Evolutionary conservation across 1,140 invertebrate species (phyloP), one percentile per base, ranked within the genome.

Genomic region (Cryptotermes secundus): DNA sequence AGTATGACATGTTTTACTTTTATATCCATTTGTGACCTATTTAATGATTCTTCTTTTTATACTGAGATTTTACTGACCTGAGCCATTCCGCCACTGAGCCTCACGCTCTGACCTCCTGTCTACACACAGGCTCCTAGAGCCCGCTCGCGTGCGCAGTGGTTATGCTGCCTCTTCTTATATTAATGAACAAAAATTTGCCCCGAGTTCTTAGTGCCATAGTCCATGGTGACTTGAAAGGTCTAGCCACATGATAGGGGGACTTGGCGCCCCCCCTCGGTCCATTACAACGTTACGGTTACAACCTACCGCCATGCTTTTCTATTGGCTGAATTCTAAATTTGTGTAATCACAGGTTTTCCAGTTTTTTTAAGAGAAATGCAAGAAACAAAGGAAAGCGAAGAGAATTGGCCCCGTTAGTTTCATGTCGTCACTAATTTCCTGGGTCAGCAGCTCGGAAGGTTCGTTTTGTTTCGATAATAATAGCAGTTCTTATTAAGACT

Each of bases 111-210:
- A 72, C 59, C 59, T 72, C 26, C 59, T 72, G 59, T 72, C 26
- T 72, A 72, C 59, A 72, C 59, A 16, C 59, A 72, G 9, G 4
- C 26, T 26, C n/a, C 59, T 26, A 31, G n/a, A 3, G 26, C 59
- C 31, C 59, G 59, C 59, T 26, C 31, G 59, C 31, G 59, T 59
- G 53, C 24, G 3, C 6, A 59, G 53, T 31, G 59, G 59, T 72
- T 72, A 72, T 72, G 59, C 2, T 72, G 26, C 59, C 59, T 72
- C 16, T 72, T 72, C 59, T 72, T 72, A 72, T 72, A 72, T 72
- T 72, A 72, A 72, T 72, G 59, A 72, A 72, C 59, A 72, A 31
- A 72, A 72, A 72, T 72, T 72, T 72, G 59, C 59, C 59, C 59
- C 31, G 3, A 72, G 59, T 72, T 72, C 59, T 72, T 72, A 16